Percentiles rank a stretch among this genome's conserved stretches.
Evolutionary conservation across 2,797 vertebrate species (phyloP).

Genomic region (Hylomyscus alleni): DNA sequence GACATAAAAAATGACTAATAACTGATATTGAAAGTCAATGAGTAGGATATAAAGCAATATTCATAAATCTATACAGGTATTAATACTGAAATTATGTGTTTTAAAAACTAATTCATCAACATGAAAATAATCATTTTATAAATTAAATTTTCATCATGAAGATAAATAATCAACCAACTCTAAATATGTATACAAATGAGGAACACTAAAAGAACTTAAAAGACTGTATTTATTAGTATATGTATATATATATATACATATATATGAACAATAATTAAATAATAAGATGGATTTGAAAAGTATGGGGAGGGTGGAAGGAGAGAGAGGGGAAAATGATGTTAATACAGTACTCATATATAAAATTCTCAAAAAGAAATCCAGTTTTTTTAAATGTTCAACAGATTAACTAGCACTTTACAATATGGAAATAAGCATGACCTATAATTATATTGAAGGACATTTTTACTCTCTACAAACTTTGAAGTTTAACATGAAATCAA

Average conservation of each 20-base stretch:
- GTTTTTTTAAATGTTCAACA: not conserved
- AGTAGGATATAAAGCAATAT: not conserved
- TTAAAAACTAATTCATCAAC: not conserved
- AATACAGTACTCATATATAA: not conserved
- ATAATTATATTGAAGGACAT: not conserved
- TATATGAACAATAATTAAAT: not conserved
- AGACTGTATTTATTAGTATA: not conserved
- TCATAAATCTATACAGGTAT: not conserved
- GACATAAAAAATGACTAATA: not conserved
- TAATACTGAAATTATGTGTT: not conserved
- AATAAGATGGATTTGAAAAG: not conserved
- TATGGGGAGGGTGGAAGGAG: not conserved
- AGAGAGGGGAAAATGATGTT: not conserved
- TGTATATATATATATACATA: too few relatives aligned
- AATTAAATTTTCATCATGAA: not conserved
- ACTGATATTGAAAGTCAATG: not conserved
- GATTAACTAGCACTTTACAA: not conserved
- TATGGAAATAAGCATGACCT: not conserved
- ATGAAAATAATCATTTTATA: not conserved
- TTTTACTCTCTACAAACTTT: not conserved
- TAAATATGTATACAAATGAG: not conserved
- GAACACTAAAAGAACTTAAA: not conserved
- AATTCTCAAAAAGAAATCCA: not conserved
- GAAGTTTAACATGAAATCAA: not conserved
- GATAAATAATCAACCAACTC: not conserved